Base-by-base conservation (phyloP, 2,888 invertebrate genomes). In the Cordylochernes scorpioides region DNA sequence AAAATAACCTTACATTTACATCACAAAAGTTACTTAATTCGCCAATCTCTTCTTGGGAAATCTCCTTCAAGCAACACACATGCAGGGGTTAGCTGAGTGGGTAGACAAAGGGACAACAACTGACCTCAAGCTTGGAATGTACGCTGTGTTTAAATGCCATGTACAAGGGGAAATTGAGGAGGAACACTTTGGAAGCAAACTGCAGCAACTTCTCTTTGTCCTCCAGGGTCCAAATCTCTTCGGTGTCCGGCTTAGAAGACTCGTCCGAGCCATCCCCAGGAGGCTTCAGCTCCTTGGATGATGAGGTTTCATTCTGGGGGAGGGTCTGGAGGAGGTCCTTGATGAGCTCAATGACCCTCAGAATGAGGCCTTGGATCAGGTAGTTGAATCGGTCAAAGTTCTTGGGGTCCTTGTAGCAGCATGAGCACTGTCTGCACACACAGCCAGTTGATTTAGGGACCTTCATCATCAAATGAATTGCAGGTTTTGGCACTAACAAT, bases 301-400 rank as follows among this genome's bases (percentile, higher is more conserved):
- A n/a, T n/a, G n/a, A n/a, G n/a, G n/a, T n/a, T n/a, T n/a, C n/a
- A n/a, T n/a, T n/a, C n/a, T n/a, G n/a, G n/a, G n/a, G n/a, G n/a
- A n/a, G n/a, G n/a, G n/a, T n/a, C 5, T 22, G 12, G 12, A 22
- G 14, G 5, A 22, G 14, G 12, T 22, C 14, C 55, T 74, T 72
- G 28, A 84, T 59, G 51, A 80, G 71, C 50, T 71, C 70, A 34
- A 84, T 69, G 27, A 74, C 69, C 43, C 77, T 62, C 46, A 71
- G 70, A 35, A 84, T 65, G 44, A 84, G 66, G 39, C 78, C 73
- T 53, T 84, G 82, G 21, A 80, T 71, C 44, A 86, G 63, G 47
- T 73, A 62, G 53, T 78, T 78, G 53, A 84, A 75, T 43, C 78
- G 65, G 50, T 84, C 84, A 56, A 78, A 73, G 55, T 84, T 84